Evolutionary conservation across 2,113 vertebrate genomes (phyloP).

Genomic region (Sorex fumeus): DNA sequence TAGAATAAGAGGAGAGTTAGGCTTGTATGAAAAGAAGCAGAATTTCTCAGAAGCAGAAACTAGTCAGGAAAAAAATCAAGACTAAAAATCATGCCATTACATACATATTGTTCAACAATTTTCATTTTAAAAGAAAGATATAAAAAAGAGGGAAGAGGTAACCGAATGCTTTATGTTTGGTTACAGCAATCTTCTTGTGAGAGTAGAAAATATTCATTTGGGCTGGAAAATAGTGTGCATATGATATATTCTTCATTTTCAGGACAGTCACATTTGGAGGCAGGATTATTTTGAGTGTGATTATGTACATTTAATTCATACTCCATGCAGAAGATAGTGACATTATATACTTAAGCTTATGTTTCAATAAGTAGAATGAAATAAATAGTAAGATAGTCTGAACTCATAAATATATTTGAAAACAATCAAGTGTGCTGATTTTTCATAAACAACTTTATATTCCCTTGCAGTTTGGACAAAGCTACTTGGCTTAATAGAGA

Average conservation of each 20-base stretch:
- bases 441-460: conserved; percentile 78
- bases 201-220: background rate
- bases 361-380: conserved; percentile 65
- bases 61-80: background rate
- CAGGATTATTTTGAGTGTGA: conserved; percentile 27
- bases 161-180: background rate
- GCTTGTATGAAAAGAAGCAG: background rate
- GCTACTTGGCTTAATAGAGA: conserved; percentile 64
- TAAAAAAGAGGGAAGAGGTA: background rate
- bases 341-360: conserved; percentile 67
- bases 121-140: conserved; percentile 46
- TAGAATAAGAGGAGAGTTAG: background rate
- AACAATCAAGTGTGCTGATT: conserved; percentile 77
- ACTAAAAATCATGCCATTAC: background rate
- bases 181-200: background rate
- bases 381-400: conserved; percentile 77
- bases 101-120: background rate
- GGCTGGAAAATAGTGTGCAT: rapidly evolving
- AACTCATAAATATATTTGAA: conserved; percentile 81
- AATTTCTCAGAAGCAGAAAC: background rate
- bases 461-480: conserved; percentile 68
- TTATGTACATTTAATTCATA: conserved; percentile 50
- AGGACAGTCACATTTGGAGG: background rate
- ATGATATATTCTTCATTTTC: background rate
- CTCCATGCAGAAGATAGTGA: conserved; percentile 37